Evolutionary conservation across 2,113 vertebrate genomes (phyloP).

Genomic region (Macquaria ambigua): DNA sequence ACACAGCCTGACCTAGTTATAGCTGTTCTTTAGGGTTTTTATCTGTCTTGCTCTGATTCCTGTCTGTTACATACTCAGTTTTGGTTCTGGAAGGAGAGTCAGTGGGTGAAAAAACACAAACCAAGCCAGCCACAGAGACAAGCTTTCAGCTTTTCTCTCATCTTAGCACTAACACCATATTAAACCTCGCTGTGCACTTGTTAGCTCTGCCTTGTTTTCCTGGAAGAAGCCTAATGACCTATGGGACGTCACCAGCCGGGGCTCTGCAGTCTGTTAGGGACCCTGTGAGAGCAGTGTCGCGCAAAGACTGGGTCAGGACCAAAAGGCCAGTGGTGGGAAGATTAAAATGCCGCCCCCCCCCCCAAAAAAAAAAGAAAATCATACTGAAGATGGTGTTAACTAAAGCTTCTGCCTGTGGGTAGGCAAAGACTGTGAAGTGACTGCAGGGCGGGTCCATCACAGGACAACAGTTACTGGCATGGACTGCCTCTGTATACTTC

Average conservation of each 20-base stretch:
- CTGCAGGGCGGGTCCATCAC: not conserved
- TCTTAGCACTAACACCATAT: conserved; percentile 57
- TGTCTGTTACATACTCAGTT: conserved; percentile 32
- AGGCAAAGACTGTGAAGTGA: conserved; percentile 10
- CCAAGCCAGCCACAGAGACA: conserved; percentile 40
- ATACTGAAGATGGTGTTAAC: conserved; percentile 36
- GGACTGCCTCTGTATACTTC: not conserved
- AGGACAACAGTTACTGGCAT: not conserved
- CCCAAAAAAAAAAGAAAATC: too few species aligned
- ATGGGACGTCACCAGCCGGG: conserved; percentile 56
- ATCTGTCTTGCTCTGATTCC: conserved; percentile 70
- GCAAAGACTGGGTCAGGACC: conserved; percentile 40
- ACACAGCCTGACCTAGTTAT: conserved; percentile 47
- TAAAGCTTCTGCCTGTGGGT: conserved; percentile 11
- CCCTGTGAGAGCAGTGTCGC: conserved; percentile 51
- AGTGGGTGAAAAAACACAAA: conserved; percentile 41
- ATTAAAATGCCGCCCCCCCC: conserved; percentile 38
- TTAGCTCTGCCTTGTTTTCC: conserved; percentile 64
- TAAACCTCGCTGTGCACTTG: conserved; percentile 63
- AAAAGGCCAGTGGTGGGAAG: conserved; percentile 55
- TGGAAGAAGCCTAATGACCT: conserved; percentile 71
- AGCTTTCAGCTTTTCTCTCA: conserved; percentile 35
- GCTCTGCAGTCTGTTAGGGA: conserved; percentile 60
- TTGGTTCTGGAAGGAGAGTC: conserved; percentile 30
- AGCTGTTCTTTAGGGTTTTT: conserved; percentile 55